phyloP scores from a whole-genome alignment of 2,113 vertebrate genomes.

The Cnemophilus loriae region DNA sequence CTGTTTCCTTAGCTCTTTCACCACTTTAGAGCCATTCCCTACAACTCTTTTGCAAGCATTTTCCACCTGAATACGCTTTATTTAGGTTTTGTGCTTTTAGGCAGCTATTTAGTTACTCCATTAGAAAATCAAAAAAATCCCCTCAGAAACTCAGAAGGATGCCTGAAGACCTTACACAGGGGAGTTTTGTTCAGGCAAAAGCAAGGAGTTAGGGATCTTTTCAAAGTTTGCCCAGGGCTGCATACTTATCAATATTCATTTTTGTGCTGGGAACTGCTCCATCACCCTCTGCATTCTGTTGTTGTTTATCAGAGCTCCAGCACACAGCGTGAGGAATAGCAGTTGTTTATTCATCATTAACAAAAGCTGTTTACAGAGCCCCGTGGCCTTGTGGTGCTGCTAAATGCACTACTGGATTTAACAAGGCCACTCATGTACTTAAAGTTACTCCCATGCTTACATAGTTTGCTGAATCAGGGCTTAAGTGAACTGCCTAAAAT shows the following conservation, averaged over 20 bases:
- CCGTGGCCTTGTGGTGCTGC: neutral
- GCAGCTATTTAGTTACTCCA: neutral
- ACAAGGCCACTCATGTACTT: neutral
- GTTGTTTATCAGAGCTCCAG: neutral
- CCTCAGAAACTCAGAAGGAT: neutral
- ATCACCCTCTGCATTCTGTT: neutral
- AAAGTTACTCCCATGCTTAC: constrained; percentile 13
- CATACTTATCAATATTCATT: neutral
- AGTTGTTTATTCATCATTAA: neutral
- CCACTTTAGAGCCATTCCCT: neutral
- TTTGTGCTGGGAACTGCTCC: neutral
- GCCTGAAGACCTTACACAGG: neutral
- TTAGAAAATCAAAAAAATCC: neutral
- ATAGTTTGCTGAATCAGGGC: constrained; percentile 45
- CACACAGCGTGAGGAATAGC: neutral
- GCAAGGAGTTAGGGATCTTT: neutral
- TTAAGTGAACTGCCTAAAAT: constrained; percentile 35
- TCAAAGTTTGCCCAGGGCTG: neutral
- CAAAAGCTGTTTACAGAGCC: neutral
- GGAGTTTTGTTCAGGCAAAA: neutral
- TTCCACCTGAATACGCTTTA: constrained; percentile 4
- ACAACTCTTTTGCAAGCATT: neutral
- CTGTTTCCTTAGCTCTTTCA: constrained; percentile 42
- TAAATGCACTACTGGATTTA: neutral
- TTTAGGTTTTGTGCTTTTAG: neutral